These are phyloP conservation scores for Entomobrya multifasciata DNA, from an alignment of 2,888 invertebrate species.

Conservation along the genomic window DNA sequence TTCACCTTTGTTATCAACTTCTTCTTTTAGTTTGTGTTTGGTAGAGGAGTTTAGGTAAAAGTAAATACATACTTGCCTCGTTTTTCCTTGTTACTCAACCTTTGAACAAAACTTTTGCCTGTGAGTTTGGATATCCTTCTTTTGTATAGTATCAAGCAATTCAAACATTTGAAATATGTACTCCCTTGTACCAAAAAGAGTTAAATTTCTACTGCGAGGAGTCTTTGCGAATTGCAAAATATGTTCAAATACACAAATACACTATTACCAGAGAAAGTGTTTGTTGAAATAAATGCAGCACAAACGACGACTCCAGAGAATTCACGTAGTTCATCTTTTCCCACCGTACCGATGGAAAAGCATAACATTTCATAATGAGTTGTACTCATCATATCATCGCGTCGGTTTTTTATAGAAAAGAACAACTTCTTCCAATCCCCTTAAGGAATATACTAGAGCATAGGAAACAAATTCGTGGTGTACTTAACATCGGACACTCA, in stretches of 20 bases:
- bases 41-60: neutral
- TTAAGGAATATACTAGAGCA: conserved; percentile 57
- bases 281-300: conserved; percentile 15
- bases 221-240: conserved; percentile 4
- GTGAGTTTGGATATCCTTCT: neutral
- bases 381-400: neutral
- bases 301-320: neutral
- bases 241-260: neutral
- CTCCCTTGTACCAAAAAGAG: neutral
- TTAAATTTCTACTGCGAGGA: neutral
- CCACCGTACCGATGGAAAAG: neutral
- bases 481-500: no score
- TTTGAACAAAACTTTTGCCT: conserved; percentile 8
- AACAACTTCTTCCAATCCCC: conserved; percentile 50
- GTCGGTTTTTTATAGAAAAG: conserved; percentile 2
- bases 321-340: neutral
- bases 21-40: neutral
- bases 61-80: neutral
- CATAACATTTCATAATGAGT: no score
- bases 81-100: neutral
- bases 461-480: neutral
- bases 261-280: neutral
- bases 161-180: neutral
- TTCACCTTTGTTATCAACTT: conserved; percentile 8
- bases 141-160: neutral